Evolutionary conservation across 2,888 invertebrate species (phyloP).

Genomic region (Gortyna flavago): DNA sequence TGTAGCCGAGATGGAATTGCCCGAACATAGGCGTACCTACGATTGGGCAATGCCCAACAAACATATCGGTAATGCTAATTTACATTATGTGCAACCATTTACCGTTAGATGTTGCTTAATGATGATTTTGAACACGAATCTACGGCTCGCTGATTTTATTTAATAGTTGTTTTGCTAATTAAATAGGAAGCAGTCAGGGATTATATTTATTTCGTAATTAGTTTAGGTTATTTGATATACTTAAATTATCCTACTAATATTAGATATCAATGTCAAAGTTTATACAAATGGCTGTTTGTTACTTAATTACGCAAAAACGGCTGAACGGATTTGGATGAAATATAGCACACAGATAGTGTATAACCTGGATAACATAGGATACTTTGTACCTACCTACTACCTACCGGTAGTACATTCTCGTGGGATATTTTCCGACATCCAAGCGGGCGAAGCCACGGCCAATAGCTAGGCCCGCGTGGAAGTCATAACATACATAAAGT

Average conservation of each 20-base stretch:
- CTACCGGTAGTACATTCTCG: neutral
- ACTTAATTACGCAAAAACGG: neutral
- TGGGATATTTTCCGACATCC: neutral
- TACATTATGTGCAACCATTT: constrained; percentile 44
- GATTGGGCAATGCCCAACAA: constrained; percentile 38
- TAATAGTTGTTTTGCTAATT: constrained; percentile 9
- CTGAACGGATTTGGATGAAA: neutral
- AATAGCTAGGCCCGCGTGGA: neutral
- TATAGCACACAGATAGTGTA: neutral
- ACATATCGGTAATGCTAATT: constrained; percentile 60
- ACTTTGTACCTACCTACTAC: neutral
- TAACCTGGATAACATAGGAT: neutral
- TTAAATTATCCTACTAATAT: neutral
- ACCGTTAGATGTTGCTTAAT: constrained; percentile 39
- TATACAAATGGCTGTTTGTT: neutral
- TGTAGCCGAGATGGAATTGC: constrained; percentile 75
- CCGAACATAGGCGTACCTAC: constrained; percentile 47
- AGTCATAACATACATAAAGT: neutral
- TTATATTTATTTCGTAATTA: neutral
- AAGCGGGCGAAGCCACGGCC: neutral
- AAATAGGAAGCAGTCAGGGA: constrained; percentile 1
- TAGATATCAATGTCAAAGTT: neutral
- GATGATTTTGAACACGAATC: constrained; percentile 37
- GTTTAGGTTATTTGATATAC: neutral
- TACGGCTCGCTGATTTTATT: constrained; percentile 27